Base-by-base conservation (phyloP, 2,797 vertebrate species). In the Microchirus variegatus region DNA sequence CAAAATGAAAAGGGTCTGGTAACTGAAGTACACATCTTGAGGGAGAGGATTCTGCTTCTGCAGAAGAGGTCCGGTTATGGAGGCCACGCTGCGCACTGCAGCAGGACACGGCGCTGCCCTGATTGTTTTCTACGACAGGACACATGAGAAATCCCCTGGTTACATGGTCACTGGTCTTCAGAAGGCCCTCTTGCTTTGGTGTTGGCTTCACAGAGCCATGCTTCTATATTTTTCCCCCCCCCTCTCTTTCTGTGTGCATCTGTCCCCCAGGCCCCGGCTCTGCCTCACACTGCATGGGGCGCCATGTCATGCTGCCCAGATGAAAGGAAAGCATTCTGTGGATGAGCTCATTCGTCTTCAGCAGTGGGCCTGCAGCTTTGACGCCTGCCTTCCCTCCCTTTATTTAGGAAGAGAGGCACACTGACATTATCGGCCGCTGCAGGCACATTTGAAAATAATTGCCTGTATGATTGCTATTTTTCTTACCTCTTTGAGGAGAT, bases 371-470 rank as follows among this genome's bases (percentile, higher is more conserved):
- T 53, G 79, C 85, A 84, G 90, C 87, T 76, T 73, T 73, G 83
- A 87, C 81, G 85, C 82, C 83, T 72, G 80, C 84, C 81, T 85
- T 87, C 77, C 83, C 82, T 87, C 80, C 86, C 75, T 86, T 88
- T 91, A 87, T 89, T 91, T 90, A 78, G 90, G 85, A 74, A 83
- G 87, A 89, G 91, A 88, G 80, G 86, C 80, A 26, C 67, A 52
- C 83, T 92, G 91, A 93, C 91, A 93, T 91, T 93, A 92, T 93
- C 91, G 86, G 85, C 88, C 76, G 81, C 90, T 89, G 91, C 91
- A 92, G 91, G 89, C 90, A 85, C 88, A 89, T 92, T 92, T 89
- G 88, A 88, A 91, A 92, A 93, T 91, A 93, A 93, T 92, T 92
- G 91, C 86, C 89, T 89, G 89, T 90, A 90, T 92, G 89, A 91